Conservation (phyloP, 2,888 invertebrate genomes). For the Ariolimax columbianus region DNA sequence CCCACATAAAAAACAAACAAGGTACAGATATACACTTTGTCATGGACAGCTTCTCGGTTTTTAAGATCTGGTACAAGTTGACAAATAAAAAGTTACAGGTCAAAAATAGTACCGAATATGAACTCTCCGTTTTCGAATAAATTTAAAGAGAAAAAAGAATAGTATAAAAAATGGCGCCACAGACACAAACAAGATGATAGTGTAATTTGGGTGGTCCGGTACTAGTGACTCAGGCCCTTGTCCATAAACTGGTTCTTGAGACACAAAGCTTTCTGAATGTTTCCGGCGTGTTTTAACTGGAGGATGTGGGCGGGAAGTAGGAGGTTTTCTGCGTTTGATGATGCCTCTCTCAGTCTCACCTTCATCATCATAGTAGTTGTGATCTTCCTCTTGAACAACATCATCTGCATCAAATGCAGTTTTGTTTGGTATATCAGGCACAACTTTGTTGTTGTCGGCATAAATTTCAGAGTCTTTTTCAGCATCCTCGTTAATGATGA, state of each 20-base stretch:
- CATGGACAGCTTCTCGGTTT: too few species aligned
- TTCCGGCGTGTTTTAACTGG: constrained; percentile 46
- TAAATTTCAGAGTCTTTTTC: constrained; percentile 59
- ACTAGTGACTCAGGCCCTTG: constrained; percentile 13
- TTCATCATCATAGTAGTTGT: constrained; percentile 60
- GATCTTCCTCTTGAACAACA: constrained; percentile 56
- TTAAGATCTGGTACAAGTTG: too few species aligned
- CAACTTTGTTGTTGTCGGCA: constrained; percentile 41
- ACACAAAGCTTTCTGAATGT: constrained; percentile 13
- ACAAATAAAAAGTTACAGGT: too few species aligned
- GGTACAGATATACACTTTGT: too few species aligned
- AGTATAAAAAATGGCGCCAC: constrained; percentile 60
- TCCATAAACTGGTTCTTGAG: constrained; percentile 26
- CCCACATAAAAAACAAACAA: too few species aligned
- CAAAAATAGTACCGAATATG: constrained; percentile 62
- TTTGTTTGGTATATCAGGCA: not conserved
- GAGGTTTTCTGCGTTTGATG: constrained; percentile 51
- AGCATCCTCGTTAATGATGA: constrained; percentile 46
- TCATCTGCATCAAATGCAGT: constrained; percentile 49
- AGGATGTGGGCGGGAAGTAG: constrained; percentile 35
- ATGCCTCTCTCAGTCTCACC: constrained; percentile 54
- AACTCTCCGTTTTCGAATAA: constrained; percentile 67
- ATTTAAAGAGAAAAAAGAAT: constrained; percentile 67
- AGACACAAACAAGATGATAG: constrained; percentile 59
- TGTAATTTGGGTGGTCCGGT: constrained; percentile 53